These are phyloP conservation scores for Cryptotermes secundus DNA, from an alignment of 1,140 invertebrate genomes.

Conservation along the genomic window DNA sequence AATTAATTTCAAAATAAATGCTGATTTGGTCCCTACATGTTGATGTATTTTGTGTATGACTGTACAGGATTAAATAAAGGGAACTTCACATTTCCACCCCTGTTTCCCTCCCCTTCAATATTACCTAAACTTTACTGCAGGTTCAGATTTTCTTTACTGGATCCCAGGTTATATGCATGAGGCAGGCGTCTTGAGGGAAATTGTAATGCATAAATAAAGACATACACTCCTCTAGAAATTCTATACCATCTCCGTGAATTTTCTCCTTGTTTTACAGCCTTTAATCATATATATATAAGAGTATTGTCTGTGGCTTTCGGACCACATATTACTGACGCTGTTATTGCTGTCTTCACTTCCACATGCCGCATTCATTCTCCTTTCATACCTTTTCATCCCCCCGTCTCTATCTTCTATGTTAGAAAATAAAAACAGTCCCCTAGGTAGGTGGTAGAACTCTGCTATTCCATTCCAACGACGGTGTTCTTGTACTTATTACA, in stretches of 20 bases:
- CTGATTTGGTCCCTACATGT: neutral
- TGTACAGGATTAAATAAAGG: conserved; percentile 28
- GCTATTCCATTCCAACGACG: neutral
- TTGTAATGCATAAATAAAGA: conserved; percentile 28
- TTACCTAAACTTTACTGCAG: conserved; percentile 16
- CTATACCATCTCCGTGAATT: neutral
- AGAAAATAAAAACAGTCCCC: conserved; percentile 2
- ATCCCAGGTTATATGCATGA: neutral
- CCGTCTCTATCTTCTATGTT: neutral
- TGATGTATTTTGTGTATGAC: neutral
- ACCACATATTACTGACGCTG: neutral
- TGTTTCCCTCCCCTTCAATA: conserved; percentile 15
- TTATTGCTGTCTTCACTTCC: conserved; percentile 16
- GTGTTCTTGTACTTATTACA: conserved; percentile 27
- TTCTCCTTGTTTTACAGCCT: neutral
- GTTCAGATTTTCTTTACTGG: conserved; percentile 15
- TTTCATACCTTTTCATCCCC: neutral
- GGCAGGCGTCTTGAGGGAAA: conserved; percentile 21
- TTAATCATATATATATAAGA: neutral
- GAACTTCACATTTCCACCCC: neutral
- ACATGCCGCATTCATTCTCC: neutral
- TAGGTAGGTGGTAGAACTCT: neutral
- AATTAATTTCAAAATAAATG: too few relatives aligned
- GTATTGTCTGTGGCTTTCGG: neutral
- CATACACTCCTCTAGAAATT: neutral